A percentile compares a stretch with the other conserved stretches of the same genome.
These are phyloP conservation scores for Hycleus cichorii DNA, from an alignment of 1,140 invertebrate genomes.

Conservation along the genomic window DNA sequence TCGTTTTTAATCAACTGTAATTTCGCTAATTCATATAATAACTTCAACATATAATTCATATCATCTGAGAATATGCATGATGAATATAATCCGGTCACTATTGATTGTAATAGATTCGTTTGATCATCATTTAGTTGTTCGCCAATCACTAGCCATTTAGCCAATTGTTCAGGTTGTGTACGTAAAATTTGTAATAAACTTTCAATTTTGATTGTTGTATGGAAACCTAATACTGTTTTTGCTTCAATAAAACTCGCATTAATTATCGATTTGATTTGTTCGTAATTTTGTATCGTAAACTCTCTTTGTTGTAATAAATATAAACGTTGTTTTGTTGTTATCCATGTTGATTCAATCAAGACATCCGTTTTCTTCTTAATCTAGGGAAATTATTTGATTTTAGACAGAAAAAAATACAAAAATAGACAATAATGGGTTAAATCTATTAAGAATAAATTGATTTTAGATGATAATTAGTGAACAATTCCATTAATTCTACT, in stretches of 20 bases:
- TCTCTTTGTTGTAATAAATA: constrained; percentile 69
- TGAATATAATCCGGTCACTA: constrained; percentile 78
- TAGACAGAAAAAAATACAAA: too few relatives aligned
- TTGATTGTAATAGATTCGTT: constrained; percentile 57
- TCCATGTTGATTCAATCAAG: constrained; percentile 76
- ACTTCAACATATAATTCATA: constrained; percentile 65
- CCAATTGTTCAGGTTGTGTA: constrained; percentile 71
- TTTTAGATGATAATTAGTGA: neutral
- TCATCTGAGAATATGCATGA: constrained; percentile 76
- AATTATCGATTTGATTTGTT: constrained; percentile 68
- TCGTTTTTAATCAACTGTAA: constrained; percentile 73
- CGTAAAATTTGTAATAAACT: constrained; percentile 73
- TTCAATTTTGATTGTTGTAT: constrained; percentile 69
- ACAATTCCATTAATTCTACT: constrained; percentile 11
- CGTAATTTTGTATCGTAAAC: constrained; percentile 62
- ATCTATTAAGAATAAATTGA: neutral
- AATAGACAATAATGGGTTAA: too few relatives aligned
- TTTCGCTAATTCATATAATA: constrained; percentile 75
- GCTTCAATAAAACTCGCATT: constrained; percentile 79
- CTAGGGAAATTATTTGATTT: constrained; percentile 33
- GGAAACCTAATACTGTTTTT: constrained; percentile 69
- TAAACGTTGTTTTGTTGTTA: constrained; percentile 78
- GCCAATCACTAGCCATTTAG: constrained; percentile 69
- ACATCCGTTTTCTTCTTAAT: constrained; percentile 54
- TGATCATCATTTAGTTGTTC: constrained; percentile 52